Evolutionary conservation across 2,113 vertebrate species (phyloP).

Genomic region (Epinephelus lanceolatus): DNA sequence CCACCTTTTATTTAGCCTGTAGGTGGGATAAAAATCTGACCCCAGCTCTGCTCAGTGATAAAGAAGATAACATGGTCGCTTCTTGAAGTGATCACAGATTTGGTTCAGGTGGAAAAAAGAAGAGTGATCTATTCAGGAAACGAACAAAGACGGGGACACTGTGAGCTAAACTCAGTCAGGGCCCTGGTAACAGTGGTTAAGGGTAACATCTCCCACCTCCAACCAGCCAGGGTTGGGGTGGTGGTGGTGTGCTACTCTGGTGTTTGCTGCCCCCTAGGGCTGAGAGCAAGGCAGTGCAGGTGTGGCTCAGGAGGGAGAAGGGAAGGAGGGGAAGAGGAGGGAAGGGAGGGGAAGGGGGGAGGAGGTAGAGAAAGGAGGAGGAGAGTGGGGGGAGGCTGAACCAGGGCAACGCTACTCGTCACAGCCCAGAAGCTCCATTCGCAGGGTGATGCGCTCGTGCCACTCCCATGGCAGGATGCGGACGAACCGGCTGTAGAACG

Average conservation of each 20-base stretch:
- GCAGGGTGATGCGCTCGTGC: constrained; percentile 95
- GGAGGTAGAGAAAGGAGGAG: constrained; percentile 21
- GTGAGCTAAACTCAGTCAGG: constrained; percentile 8
- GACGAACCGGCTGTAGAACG: constrained; percentile 88
- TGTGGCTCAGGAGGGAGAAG: constrained; percentile 62
- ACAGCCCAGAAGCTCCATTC: constrained; percentile 95
- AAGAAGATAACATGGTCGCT: neutral
- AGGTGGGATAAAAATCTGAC: constrained; percentile 5
- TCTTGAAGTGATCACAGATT: constrained; percentile 38
- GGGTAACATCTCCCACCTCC: constrained; percentile 44
- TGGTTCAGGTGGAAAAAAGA: constrained; percentile 29
- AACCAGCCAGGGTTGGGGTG: constrained; percentile 32
- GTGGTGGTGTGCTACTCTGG: constrained; percentile 58
- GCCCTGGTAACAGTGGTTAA: constrained; percentile 34
- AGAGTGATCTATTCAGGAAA: constrained; percentile 26
- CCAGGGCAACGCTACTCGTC: constrained; percentile 79
- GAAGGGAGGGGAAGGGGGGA: neutral
- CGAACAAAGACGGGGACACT: neutral
- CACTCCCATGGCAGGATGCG: constrained; percentile 94
- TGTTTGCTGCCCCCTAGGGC: constrained; percentile 78
- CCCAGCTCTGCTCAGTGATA: constrained; percentile 13
- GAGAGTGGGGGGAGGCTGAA: neutral
- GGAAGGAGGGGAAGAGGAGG: neutral
- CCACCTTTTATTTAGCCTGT: constrained; percentile 8
- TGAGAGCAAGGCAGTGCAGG: constrained; percentile 81